These are phyloP conservation scores for Brotula barbata DNA, from an alignment of 2,797 vertebrate species.

Conservation along the genomic window DNA sequence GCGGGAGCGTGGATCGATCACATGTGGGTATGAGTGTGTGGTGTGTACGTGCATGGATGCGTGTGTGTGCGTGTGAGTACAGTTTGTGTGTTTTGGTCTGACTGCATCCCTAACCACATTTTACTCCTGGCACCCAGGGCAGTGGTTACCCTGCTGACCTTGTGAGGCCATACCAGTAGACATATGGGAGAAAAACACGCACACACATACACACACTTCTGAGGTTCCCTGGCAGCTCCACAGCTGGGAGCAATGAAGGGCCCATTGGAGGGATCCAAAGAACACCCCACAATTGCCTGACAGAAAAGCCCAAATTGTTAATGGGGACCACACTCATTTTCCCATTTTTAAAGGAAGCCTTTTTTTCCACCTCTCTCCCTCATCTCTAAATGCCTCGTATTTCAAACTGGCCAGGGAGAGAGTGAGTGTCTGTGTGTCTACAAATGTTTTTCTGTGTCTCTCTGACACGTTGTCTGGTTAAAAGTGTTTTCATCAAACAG, in stretches of 20 bases:
- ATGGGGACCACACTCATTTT: conserved; percentile 82
- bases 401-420: conserved; percentile 60
- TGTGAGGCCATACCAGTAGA: conserved; percentile 51
- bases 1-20: conserved; percentile 49
- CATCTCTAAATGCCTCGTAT: conserved; percentile 61
- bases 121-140: conserved; percentile 59
- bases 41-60: conserved; percentile 19
- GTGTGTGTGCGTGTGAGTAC: conserved; percentile 11
- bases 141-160: conserved; percentile 72
- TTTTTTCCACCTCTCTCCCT: conserved; percentile 70
- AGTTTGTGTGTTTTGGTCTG: conserved; percentile 37
- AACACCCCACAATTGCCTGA: conserved; percentile 81
- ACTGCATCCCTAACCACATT: conserved; percentile 54
- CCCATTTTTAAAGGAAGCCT: conserved; percentile 75
- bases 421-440: conserved; percentile 13
- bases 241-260: conserved; percentile 83
- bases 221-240: conserved; percentile 72
- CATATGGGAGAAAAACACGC: conserved; percentile 45
- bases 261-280: conserved; percentile 76
- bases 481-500: conserved; percentile 54
- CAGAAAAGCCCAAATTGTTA: conserved; percentile 81
- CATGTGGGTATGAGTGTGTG: too few species aligned
- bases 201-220: conserved; percentile 11
- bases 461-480: conserved; percentile 53
- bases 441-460: conserved; percentile 14